phyloP scores from a whole-genome alignment of 2,113 vertebrate genomes.

The Seriola aureovittata region DNA sequence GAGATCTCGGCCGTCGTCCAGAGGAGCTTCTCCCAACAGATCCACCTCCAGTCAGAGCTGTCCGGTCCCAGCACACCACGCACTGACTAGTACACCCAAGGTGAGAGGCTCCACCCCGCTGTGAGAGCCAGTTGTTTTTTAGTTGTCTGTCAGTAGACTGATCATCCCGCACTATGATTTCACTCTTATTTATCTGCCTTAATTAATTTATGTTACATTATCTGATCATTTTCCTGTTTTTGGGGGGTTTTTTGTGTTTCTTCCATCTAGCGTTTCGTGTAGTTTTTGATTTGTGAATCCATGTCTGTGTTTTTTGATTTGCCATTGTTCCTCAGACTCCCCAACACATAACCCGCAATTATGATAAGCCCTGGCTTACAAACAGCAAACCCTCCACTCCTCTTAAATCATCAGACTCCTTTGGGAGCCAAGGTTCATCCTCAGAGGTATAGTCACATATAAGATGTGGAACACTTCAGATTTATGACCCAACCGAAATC shows the following conservation, averaged over 20 bases:
- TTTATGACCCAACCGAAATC: slow-evolving; percentile 72
- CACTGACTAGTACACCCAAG: slow-evolving; percentile 88
- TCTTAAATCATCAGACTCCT: slow-evolving; percentile 95
- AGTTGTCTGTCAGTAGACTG: not conserved
- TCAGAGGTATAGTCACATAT: slow-evolving; percentile 94
- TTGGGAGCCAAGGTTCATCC: slow-evolving; percentile 93
- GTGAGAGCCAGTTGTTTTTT: not conserved
- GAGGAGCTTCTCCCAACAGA: slow-evolving; percentile 94
- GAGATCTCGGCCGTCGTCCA: slow-evolving; percentile 93
- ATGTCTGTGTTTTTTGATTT: slow-evolving; percentile 89
- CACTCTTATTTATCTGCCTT: slow-evolving; percentile 8
- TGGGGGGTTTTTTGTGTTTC: slow-evolving; percentile 16
- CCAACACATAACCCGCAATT: slow-evolving; percentile 99
- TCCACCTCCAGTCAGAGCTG: slow-evolving; percentile 94
- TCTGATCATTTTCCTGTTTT: slow-evolving; percentile 30
- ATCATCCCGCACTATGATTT: slow-evolving; percentile 35
- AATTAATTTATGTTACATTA: slow-evolving; percentile 14
- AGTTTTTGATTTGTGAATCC: slow-evolving; percentile 83
- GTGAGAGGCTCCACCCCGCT: slow-evolving; percentile 73
- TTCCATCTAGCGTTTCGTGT: slow-evolving; percentile 62
- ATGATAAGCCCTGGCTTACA: slow-evolving; percentile 99
- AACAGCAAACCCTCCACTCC: slow-evolving; percentile 99
- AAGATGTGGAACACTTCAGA: slow-evolving; percentile 45
- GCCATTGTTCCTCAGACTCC: slow-evolving; percentile 97
- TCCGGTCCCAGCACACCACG: slow-evolving; percentile 78